These are phyloP conservation scores for Melikaiella ostensackeni DNA, from an alignment of 2,888 invertebrate genomes.

Conservation along the genomic window DNA sequence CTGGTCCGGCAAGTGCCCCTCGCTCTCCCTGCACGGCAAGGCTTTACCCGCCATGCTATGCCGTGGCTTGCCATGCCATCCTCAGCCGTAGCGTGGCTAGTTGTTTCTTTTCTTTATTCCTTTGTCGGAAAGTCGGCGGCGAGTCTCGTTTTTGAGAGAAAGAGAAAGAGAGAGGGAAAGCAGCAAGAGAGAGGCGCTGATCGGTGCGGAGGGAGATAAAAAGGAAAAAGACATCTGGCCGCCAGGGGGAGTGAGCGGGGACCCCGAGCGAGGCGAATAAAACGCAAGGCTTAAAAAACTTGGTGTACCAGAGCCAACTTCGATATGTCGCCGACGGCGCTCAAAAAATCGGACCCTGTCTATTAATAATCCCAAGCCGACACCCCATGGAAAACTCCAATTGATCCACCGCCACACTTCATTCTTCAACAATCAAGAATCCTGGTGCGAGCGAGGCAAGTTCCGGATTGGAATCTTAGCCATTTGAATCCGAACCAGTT, in stretches of 20 bases:
- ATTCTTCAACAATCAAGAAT: conserved; percentile 16
- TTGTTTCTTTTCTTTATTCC: conserved; percentile 77
- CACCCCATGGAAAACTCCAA: conserved; percentile 17
- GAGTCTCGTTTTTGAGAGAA: conserved; percentile 72
- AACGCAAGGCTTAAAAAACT: conserved; percentile 66
- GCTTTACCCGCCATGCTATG: conserved; percentile 65
- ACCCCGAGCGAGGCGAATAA: conserved; percentile 62
- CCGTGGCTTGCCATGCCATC: conserved; percentile 64
- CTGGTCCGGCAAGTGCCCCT: conserved; percentile 58
- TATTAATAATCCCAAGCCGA: conserved; percentile 36
- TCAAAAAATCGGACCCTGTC: conserved; percentile 57
- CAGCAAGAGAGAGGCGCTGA: conserved; percentile 44
- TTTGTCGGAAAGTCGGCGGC: conserved; percentile 76
- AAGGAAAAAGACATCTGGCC: conserved; percentile 58
- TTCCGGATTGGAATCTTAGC: neutral
- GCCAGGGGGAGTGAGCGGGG: conserved; percentile 54
- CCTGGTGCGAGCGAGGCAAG: neutral
- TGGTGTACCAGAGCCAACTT: conserved; percentile 62
- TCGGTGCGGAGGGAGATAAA: conserved; percentile 50
- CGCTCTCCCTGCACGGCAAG: conserved; percentile 61
- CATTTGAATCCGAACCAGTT: conserved; percentile 3
- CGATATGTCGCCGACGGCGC: conserved; percentile 64
- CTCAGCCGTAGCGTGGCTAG: conserved; percentile 71
- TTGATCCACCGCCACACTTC: conserved; percentile 17
- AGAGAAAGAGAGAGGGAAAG: conserved; percentile 57